Percentiles rank a stretch among this genome's conserved stretches.
These are phyloP conservation scores for Cacatua alba DNA, from an alignment of 2,113 vertebrate genomes.

Conservation along the genomic window DNA sequence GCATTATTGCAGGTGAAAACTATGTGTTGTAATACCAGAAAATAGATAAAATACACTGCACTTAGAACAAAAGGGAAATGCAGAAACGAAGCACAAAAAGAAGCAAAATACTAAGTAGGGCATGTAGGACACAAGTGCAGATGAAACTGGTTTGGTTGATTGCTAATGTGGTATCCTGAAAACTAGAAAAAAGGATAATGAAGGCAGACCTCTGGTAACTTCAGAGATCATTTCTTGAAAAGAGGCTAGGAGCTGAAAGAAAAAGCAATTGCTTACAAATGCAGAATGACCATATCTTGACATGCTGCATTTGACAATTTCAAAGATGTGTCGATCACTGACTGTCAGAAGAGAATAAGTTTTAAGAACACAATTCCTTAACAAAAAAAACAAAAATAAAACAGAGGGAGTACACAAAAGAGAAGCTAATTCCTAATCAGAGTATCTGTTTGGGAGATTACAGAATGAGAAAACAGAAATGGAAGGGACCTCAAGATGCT, in stretches of 20 bases:
- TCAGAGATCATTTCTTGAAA: not conserved
- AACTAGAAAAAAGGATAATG: not conserved
- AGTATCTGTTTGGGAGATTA: not conserved
- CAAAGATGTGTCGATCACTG: not conserved
- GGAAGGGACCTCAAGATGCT: not conserved
- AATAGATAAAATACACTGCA: not conserved
- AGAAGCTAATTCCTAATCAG: not conserved
- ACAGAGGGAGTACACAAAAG: not conserved
- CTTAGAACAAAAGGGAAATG: not conserved
- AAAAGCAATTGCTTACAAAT: not conserved
- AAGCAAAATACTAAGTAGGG: not conserved
- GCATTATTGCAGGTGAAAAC: not conserved
- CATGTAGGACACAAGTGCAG: not conserved
- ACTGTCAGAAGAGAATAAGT: not conserved
- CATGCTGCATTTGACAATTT: not conserved
- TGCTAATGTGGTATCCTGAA: not conserved
- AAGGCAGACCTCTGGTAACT: not conserved
- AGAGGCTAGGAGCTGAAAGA: not conserved
- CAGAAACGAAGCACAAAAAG: not conserved
- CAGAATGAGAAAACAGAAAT: not conserved
- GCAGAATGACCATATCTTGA: not conserved
- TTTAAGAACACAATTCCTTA: not conserved
- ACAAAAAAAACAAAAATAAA: not conserved
- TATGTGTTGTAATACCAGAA: not conserved
- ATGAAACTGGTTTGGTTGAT: not conserved